These are phyloP conservation scores for Zaprionus gabonicus DNA, from an alignment of 1,140 invertebrate species.

Conservation along the genomic window DNA sequence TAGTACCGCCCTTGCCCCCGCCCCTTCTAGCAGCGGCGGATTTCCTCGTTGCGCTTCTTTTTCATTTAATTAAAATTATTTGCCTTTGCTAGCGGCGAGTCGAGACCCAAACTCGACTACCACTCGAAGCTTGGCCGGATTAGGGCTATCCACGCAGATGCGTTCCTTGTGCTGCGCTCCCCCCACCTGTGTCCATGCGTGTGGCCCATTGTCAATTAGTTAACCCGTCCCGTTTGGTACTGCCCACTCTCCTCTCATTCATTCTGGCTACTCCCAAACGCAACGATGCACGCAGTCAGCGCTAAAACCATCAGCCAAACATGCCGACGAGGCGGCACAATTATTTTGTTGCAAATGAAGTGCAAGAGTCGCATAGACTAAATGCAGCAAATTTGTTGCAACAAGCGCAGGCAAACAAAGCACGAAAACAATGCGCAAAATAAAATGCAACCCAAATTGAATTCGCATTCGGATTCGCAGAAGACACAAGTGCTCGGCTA, in stretches of 20 bases:
- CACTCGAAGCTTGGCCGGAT: slow-evolving; percentile 72
- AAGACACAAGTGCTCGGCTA: background rate
- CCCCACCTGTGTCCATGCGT: slow-evolving; percentile 49
- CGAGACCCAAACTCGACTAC: slow-evolving; percentile 28
- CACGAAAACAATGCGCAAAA: background rate
- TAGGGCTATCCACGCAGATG: slow-evolving; percentile 44
- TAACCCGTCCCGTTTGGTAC: slow-evolving; percentile 6
- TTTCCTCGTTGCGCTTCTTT: slow-evolving; percentile 64
- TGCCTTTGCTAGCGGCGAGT: slow-evolving; percentile 63
- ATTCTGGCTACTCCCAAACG: slow-evolving; percentile 39
- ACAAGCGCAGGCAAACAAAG: slow-evolving; percentile 15
- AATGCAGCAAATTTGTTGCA: slow-evolving; percentile 17
- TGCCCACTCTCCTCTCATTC: background rate
- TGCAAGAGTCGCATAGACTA: slow-evolving; percentile 28
- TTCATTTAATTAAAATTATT: slow-evolving; percentile 83
- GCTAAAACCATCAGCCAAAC: slow-evolving; percentile 59
- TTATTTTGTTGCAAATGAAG: slow-evolving; percentile 65
- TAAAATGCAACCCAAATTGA: background rate
- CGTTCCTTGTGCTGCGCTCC: slow-evolving; percentile 32
- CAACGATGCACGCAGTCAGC: slow-evolving; percentile 71
- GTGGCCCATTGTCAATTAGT: slow-evolving; percentile 74
- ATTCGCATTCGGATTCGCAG: background rate
- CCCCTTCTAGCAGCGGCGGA: background rate
- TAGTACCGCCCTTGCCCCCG: background rate
- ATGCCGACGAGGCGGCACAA: slow-evolving; percentile 61